These are phyloP conservation scores for Acleris cristana DNA, from an alignment of 2,888 invertebrate genomes.

Conservation along the genomic window DNA sequence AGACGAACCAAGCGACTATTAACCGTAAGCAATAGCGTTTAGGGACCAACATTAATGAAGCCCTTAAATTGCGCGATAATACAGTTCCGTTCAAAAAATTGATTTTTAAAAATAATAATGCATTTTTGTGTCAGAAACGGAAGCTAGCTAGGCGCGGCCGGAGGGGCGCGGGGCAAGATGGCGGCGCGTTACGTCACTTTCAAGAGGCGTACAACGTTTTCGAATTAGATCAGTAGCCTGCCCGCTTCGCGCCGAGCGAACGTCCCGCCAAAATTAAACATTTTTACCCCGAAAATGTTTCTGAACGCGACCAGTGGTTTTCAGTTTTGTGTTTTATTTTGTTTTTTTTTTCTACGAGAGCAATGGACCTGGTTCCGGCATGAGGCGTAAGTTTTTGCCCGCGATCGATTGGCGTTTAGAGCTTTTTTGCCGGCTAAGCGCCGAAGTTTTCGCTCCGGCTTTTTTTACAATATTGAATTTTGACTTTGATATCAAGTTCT, in stretches of 20 bases:
- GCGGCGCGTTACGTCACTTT: slow-evolving; percentile 79
- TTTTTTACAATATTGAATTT: slow-evolving; percentile 14
- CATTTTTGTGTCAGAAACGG: slow-evolving; percentile 61
- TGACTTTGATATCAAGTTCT: slow-evolving; percentile 3
- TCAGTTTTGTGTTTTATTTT: slow-evolving; percentile 52
- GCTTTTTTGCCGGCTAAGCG: slow-evolving; percentile 55
- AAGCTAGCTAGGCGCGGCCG: slow-evolving; percentile 67
- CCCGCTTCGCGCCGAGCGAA: slow-evolving; percentile 58
- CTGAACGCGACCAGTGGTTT: slow-evolving; percentile 55
- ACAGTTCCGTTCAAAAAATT: slow-evolving; percentile 49
- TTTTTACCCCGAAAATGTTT: slow-evolving; percentile 48
- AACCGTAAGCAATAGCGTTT: slow-evolving; percentile 24
- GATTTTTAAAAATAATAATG: slow-evolving; percentile 70
- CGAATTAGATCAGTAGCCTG: slow-evolving; percentile 79
- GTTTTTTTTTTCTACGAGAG: slow-evolving; percentile 36
- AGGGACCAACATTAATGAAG: not conserved
- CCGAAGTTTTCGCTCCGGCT: slow-evolving; percentile 48
- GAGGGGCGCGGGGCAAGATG: slow-evolving; percentile 68
- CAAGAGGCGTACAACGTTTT: slow-evolving; percentile 65
- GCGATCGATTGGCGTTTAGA: slow-evolving; percentile 60
- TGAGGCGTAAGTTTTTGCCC: slow-evolving; percentile 62
- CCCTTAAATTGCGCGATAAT: not conserved
- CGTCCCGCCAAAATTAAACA: slow-evolving; percentile 39
- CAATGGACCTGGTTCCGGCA: slow-evolving; percentile 47
- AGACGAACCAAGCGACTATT: slow-evolving; percentile 19